A percentile compares a stretch with the other conserved stretches of the same genome.
These are phyloP conservation scores for Phymastichus coffea DNA, from an alignment of 1,140 invertebrate genomes.

Conservation along the genomic window DNA sequence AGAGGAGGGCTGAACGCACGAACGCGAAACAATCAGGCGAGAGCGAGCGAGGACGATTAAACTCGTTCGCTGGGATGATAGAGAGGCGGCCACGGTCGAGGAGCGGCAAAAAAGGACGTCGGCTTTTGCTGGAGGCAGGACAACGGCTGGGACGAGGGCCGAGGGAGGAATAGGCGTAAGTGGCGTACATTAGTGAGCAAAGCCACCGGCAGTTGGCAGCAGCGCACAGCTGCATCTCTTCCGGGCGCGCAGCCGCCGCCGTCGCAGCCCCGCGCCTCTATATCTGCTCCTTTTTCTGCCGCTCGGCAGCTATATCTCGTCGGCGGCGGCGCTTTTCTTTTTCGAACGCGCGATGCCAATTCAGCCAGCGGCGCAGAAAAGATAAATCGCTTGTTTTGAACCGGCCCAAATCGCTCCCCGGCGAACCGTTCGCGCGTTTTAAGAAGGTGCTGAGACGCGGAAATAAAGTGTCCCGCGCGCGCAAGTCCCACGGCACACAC, in stretches of 20 bases:
- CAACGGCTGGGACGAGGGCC: too few relatives aligned
- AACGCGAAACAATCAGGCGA: background rate
- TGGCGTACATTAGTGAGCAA: constrained; percentile 26
- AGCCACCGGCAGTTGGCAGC: constrained; percentile 28
- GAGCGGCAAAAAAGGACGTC: background rate
- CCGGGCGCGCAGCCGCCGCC: background rate
- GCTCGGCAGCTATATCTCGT: constrained; percentile 39
- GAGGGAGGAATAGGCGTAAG: constrained; percentile 8
- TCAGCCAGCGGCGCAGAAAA: constrained; percentile 46
- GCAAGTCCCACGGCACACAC: constrained; percentile 4
- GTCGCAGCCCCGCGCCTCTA: background rate
- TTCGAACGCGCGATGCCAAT: constrained; percentile 36
- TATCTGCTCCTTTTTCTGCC: background rate
- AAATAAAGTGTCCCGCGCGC: constrained; percentile 28
- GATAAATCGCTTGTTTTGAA: constrained; percentile 54
- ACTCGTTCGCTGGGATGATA: background rate
- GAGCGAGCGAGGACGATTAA: background rate
- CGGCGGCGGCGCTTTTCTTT: constrained; percentile 40
- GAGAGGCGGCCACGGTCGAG: background rate
- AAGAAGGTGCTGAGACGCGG: constrained; percentile 29
- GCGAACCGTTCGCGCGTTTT: constrained; percentile 29
- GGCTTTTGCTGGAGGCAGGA: too few relatives aligned
- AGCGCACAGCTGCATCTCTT: constrained; percentile 21
- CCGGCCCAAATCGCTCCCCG: constrained; percentile 38
- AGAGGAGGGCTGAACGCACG: too few relatives aligned